Conservation (phyloP, 2,888 invertebrate species). For the Lepidonotus clava region DNA sequence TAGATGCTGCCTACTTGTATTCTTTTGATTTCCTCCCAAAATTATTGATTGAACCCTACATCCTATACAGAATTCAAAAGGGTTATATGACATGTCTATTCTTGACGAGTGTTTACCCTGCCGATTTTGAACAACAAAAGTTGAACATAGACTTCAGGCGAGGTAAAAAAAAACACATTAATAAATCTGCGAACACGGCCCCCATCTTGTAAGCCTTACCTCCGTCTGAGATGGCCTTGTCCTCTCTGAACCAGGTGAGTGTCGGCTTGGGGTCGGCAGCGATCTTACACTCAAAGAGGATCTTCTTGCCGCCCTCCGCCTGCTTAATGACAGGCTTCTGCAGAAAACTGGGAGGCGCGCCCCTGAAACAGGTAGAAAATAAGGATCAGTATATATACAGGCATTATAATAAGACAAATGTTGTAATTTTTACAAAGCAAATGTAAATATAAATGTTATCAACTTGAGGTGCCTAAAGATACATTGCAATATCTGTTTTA, state of each 20-base stretch:
- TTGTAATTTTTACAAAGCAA: background rate
- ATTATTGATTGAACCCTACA: too few species aligned
- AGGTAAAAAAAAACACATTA: too few species aligned
- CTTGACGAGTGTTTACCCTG: too few species aligned
- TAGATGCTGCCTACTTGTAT: too few species aligned
- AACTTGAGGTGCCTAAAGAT: background rate
- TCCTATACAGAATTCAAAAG: too few species aligned
- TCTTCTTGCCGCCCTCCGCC: constrained; percentile 96
- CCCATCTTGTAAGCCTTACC: too few species aligned
- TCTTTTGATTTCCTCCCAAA: too few species aligned
- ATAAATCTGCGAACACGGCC: too few species aligned
- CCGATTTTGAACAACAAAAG: too few species aligned
- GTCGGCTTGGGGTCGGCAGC: constrained; percentile 97
- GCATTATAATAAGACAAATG: background rate
- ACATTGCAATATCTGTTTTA: too few species aligned
- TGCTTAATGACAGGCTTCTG: constrained; percentile 98
- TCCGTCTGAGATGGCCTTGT: constrained; percentile 63
- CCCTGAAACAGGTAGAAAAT: constrained; percentile 76
- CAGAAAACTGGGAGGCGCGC: constrained; percentile 98
- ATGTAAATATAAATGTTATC: background rate
- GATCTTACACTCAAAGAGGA: constrained; percentile 97
- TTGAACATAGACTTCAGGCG: too few species aligned
- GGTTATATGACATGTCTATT: too few species aligned
- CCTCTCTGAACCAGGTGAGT: constrained; percentile 88
- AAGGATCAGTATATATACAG: background rate